Percentiles rank a stretch among this genome's conserved stretches.
Conservation (phyloP, 2,797 vertebrate genomes). For the Muscicapa striata region DNA sequence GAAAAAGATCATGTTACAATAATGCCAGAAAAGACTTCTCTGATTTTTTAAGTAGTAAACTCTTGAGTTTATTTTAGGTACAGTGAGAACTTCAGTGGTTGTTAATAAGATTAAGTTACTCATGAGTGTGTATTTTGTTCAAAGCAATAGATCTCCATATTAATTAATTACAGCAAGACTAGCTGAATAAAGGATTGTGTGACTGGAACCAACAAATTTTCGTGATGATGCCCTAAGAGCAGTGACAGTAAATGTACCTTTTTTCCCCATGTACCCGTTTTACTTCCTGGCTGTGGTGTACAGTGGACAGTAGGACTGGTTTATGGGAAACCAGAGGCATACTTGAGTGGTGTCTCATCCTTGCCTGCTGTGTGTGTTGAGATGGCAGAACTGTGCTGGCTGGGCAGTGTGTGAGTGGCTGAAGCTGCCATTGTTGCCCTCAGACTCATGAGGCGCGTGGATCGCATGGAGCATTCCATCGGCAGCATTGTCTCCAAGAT, state of each 20-base stretch:
- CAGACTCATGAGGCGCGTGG: constrained; percentile 93
- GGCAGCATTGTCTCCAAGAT: constrained; percentile 99
- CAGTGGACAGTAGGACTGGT: background rate
- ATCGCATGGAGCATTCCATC: constrained; percentile 98
- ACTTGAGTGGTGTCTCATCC: background rate
- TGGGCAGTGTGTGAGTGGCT: background rate
- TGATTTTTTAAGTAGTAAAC: background rate
- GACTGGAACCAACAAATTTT: background rate
- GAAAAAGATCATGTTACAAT: background rate
- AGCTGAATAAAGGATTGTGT: background rate
- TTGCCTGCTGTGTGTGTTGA: background rate
- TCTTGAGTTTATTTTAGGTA: background rate
- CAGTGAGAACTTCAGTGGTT: background rate
- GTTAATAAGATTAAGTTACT: background rate
- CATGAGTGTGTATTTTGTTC: background rate
- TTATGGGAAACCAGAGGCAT: background rate
- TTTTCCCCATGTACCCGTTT: background rate
- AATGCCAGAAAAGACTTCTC: background rate
- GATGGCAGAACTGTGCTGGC: accelerated
- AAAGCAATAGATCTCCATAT: background rate
- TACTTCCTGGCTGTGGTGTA: background rate
- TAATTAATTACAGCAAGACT: background rate
- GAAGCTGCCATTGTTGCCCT: background rate
- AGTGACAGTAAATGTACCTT: background rate
- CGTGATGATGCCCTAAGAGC: background rate